Percentiles rank a stretch among this genome's conserved stretches.
Evolutionary conservation across 2,888 invertebrate genomes (phyloP).

Genomic region (Dorcus parallelipipedus): DNA sequence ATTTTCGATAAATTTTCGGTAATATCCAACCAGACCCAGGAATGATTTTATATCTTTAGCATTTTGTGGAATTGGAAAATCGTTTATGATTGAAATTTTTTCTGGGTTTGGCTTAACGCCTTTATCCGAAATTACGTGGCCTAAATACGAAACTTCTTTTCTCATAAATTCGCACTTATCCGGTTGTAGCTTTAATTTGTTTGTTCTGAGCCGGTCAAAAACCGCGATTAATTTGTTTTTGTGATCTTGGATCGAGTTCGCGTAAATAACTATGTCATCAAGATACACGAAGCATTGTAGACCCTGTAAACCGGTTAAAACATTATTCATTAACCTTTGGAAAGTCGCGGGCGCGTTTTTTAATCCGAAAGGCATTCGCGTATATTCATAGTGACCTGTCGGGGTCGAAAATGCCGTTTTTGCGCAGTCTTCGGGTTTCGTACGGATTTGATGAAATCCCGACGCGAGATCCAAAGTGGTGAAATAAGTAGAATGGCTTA

Average conservation of each 20-base stretch:
- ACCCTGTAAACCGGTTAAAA: conserved; percentile 28
- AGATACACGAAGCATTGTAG: conserved; percentile 36
- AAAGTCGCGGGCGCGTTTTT: conserved; percentile 33
- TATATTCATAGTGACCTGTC: conserved; percentile 36
- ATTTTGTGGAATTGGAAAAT: too few species aligned
- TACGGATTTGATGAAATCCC: too few species aligned
- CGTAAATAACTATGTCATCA: conserved; percentile 37
- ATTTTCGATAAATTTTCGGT: too few species aligned
- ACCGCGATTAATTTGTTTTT: neutral
- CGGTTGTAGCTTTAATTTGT: conserved; percentile 30
- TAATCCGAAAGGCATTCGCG: conserved; percentile 36
- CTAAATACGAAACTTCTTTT: conserved; percentile 29
- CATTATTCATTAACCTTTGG: conserved; percentile 31
- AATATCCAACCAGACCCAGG: too few species aligned
- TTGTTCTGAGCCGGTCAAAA: conserved; percentile 25
- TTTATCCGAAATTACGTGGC: conserved; percentile 27
- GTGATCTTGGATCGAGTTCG: neutral
- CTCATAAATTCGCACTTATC: conserved; percentile 35
- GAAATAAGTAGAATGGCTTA: conserved; percentile 25
- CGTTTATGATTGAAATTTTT: too few species aligned
- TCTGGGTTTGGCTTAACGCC: conserved; percentile 27
- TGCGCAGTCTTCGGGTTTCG: conserved; percentile 14
- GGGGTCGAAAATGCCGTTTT: conserved; percentile 22
- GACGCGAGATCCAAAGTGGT: conserved; percentile 20
- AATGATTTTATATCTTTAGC: too few species aligned